Conservation (phyloP, 2,797 vertebrate species). For the Triplophysa yarkandensis region DNA sequence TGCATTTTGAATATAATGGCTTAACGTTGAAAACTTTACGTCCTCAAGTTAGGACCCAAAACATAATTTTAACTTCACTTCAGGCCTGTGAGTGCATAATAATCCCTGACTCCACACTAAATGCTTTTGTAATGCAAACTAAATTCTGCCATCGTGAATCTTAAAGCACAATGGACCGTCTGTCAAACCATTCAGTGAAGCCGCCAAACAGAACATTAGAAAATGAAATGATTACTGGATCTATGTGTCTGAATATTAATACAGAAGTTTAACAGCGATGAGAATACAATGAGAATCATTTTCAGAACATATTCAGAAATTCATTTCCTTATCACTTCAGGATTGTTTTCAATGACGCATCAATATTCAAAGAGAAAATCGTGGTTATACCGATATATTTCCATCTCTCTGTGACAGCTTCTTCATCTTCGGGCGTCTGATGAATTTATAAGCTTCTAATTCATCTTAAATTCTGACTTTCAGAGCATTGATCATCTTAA, state of each 20-base stretch:
- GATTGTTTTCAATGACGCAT: slow-evolving; percentile 6
- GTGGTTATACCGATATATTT: neutral
- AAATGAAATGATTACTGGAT: slow-evolving; percentile 4
- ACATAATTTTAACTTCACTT: no score
- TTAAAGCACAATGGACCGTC: neutral
- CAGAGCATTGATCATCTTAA: neutral
- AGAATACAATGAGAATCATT: neutral
- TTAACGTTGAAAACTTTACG: no score
- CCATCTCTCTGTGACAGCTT: neutral
- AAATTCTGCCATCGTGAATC: neutral
- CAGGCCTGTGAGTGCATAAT: no score
- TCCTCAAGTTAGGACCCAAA: no score
- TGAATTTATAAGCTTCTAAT: neutral
- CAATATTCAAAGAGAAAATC: neutral
- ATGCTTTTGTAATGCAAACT: no score
- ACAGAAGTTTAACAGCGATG: no score
- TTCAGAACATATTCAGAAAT: neutral
- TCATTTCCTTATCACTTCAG: neutral
- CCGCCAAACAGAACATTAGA: neutral
- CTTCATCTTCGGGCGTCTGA: neutral
- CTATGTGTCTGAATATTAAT: neutral
- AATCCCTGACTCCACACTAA: no score
- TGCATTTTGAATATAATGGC: no score
- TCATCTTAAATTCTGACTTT: neutral
- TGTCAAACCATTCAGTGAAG: slow-evolving; percentile 6